Evolutionary conservation across 2,113 vertebrate genomes (phyloP).

Genomic region (Macrotis lagotis): DNA sequence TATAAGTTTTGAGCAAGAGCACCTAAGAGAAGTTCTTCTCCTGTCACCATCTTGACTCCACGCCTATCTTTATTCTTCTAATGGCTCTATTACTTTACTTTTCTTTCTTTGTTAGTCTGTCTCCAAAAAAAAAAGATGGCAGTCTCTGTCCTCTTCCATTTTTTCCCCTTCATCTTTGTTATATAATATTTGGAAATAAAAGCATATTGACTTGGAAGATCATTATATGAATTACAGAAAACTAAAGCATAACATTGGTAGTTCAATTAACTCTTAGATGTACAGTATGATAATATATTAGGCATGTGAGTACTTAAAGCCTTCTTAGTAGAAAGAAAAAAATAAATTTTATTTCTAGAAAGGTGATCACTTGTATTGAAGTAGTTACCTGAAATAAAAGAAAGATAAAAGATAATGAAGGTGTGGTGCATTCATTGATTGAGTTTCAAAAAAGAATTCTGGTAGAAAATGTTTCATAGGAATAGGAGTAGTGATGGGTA

Average conservation of each 20-base stretch:
- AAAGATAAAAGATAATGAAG: background rate
- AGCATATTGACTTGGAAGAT: slow-evolving; percentile 21
- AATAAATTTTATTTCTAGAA: background rate
- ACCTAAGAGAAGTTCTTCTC: too few species aligned
- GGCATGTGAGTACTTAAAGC: background rate
- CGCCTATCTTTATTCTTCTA: background rate
- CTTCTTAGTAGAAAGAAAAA: slow-evolving; percentile 30
- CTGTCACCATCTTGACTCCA: too few species aligned
- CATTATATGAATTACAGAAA: background rate
- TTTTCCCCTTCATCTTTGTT: background rate
- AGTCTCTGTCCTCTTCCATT: background rate
- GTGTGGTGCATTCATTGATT: background rate
- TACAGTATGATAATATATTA: background rate
- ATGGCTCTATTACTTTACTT: background rate
- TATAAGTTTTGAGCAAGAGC: too few species aligned
- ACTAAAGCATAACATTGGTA: slow-evolving; percentile 4
- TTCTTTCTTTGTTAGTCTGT: background rate
- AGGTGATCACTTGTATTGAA: background rate
- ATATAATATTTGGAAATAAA: background rate
- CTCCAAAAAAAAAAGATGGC: background rate
- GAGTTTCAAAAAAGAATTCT: slow-evolving; percentile 42
- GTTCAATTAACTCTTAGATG: background rate
- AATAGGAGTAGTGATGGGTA: slow-evolving; percentile 43
- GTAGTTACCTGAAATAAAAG: background rate
- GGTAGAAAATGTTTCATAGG: slow-evolving; percentile 54